Conservation (phyloP, 2,797 vertebrate species). For the Hoplostethus atlanticus region DNA sequence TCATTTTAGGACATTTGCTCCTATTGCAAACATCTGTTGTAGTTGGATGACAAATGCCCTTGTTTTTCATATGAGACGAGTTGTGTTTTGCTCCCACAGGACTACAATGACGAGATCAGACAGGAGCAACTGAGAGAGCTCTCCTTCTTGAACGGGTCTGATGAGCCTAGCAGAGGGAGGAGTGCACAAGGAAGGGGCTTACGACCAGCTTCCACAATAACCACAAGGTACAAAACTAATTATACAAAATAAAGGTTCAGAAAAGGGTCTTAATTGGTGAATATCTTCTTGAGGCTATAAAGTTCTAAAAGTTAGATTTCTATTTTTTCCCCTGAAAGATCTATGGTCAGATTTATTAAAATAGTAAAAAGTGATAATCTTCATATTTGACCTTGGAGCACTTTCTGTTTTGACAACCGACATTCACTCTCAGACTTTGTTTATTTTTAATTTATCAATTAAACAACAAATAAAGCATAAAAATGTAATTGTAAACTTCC, state of each 20-base stretch:
- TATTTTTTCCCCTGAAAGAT: neutral
- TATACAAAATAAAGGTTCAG: neutral
- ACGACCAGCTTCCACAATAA: slow-evolving; percentile 84
- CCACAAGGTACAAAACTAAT: slow-evolving; percentile 85
- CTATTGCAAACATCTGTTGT: slow-evolving; percentile 69
- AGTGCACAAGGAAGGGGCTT: slow-evolving; percentile 87
- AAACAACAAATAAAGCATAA: too few species aligned
- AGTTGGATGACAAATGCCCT: slow-evolving; percentile 64
- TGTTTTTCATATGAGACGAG: slow-evolving; percentile 44
- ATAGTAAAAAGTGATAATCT: neutral
- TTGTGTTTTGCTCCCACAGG: slow-evolving; percentile 80
- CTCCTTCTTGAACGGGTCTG: slow-evolving; percentile 95
- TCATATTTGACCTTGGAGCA: neutral
- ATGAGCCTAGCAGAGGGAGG: slow-evolving; percentile 91
- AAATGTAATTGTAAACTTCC: too few species aligned
- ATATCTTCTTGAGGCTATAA: neutral
- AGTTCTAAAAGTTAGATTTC: neutral
- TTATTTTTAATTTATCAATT: too few species aligned
- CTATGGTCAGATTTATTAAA: neutral
- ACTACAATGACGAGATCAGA: slow-evolving; percentile 99
- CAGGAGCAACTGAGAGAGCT: slow-evolving; percentile 98
- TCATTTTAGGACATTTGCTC: slow-evolving; percentile 67
- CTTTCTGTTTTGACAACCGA: neutral
- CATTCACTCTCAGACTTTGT: neutral
- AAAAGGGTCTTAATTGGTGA: neutral